Conservation (phyloP, 1,140 invertebrate genomes). For the Asbolus verrucosus region DNA sequence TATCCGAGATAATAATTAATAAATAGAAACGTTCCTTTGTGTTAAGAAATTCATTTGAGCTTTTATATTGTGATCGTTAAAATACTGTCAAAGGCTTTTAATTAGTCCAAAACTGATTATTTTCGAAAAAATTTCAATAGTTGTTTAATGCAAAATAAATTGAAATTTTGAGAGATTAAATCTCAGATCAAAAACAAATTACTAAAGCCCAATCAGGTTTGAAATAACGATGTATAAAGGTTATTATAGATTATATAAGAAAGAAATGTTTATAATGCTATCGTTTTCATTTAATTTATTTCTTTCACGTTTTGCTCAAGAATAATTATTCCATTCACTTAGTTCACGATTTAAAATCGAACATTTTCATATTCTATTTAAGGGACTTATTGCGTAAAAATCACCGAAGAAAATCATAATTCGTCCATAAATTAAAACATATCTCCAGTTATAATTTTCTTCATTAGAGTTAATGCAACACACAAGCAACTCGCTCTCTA, state of each 20-base stretch:
- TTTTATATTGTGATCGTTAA: not conserved
- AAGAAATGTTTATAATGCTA: conserved; percentile 7
- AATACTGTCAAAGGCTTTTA: not conserved
- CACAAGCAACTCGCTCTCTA: no score
- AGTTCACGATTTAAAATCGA: not conserved
- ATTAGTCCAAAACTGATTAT: conserved; percentile 10
- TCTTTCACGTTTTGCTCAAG: conserved; percentile 2
- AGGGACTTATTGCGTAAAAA: not conserved
- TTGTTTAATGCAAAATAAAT: not conserved
- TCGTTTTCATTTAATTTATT: conserved; percentile 11
- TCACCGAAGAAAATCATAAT: no score
- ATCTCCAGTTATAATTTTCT: no score
- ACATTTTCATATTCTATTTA: not conserved
- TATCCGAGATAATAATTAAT: no score
- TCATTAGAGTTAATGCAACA: no score
- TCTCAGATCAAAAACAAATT: not conserved
- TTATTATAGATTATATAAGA: not conserved
- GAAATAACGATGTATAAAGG: not conserved
- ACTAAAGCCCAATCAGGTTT: conserved; percentile 2
- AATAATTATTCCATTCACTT: not conserved
- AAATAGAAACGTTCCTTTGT: not conserved
- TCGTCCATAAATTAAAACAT: no score
- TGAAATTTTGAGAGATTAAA: not conserved
- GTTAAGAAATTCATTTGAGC: not conserved
- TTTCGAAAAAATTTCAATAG: not conserved